phyloP scores from a whole-genome alignment of 1,140 invertebrate species.

The Scylla paramamosain region DNA sequence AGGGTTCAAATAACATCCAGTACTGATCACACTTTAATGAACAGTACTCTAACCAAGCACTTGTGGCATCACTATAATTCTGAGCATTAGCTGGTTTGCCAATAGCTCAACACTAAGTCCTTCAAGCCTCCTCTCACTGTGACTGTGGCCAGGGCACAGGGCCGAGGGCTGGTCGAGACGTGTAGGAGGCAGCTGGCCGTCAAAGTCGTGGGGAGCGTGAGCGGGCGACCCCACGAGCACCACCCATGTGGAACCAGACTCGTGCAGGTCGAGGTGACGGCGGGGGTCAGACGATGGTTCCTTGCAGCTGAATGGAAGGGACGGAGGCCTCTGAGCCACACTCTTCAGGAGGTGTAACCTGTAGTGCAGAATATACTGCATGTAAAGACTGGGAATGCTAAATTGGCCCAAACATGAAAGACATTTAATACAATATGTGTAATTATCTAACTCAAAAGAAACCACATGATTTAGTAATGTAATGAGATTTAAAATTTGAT shows the following conservation, averaged over 20 bases:
- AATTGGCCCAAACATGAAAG: not conserved
- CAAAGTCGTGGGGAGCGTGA: conserved; percentile 56
- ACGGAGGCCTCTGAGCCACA: conserved; percentile 77
- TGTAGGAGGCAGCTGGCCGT: conserved; percentile 62
- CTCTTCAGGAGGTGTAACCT: conserved; percentile 77
- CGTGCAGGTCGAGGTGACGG: conserved; percentile 67
- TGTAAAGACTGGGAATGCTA: not conserved
- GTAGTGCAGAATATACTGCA: not conserved
- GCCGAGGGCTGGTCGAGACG: conserved; percentile 49
- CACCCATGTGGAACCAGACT: conserved; percentile 72
- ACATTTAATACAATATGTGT: too few species aligned
- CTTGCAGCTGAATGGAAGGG: conserved; percentile 77
- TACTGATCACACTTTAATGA: conserved; percentile 45
- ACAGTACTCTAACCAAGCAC: conserved; percentile 67
- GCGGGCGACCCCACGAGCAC: conserved; percentile 45
- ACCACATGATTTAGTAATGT: too few species aligned
- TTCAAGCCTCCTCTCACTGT: conserved; percentile 30
- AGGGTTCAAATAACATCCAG: conserved; percentile 53
- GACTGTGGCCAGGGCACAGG: conserved; percentile 66
- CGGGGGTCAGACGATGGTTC: conserved; percentile 77
- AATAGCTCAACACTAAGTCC: not conserved
- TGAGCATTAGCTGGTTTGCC: not conserved
- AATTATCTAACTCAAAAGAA: too few species aligned
- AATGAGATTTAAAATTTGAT: too few species aligned
- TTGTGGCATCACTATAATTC: conserved; percentile 67